Percentiles rank a stretch among this genome's conserved stretches.
Conservation (phyloP, 1,140 invertebrate genomes). For the Plectrocnemia conspersa region DNA sequence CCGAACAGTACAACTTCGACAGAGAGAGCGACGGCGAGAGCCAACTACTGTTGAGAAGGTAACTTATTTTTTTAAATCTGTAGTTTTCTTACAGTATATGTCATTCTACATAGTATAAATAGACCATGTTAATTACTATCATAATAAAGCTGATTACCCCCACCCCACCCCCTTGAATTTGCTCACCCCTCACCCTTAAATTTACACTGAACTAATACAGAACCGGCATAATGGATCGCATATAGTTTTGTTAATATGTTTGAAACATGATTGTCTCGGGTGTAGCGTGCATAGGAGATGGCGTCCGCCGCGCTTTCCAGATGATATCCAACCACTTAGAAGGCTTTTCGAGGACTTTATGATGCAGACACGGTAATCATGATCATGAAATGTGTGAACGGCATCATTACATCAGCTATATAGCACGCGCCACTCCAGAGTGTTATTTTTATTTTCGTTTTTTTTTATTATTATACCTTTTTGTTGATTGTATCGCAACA, state of each 20-base stretch:
- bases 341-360: slow-evolving; percentile 67
- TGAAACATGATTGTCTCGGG: slow-evolving; percentile 8
- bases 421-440: slow-evolving; percentile 26
- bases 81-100: no score
- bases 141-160: no score
- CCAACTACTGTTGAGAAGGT: slow-evolving; percentile 56
- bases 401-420: no score
- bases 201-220: no score
- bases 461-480: no score
- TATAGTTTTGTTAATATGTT: slow-evolving; percentile 6
- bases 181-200: no score
- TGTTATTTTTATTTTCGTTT: no score
- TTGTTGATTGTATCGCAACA: slow-evolving; percentile 9
- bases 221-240: no score
- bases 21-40: slow-evolving; percentile 62
- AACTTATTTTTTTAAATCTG: slow-evolving; percentile 31
- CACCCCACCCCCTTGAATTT: no score
- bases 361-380: slow-evolving; percentile 46
- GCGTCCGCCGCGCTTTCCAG: slow-evolving; percentile 65
- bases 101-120: no score
- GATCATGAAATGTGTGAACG: slow-evolving; percentile 13
- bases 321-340: slow-evolving; percentile 67
- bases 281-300: slow-evolving; percentile 62
- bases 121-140: no score
- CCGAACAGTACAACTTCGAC: slow-evolving; percentile 63